A percentile compares a stretch with the other conserved stretches of the same genome.
Evolutionary conservation across 53 echinoderm and acorn worm species (phyloP).

Genomic region (Mesocentrotus franciscanus): DNA sequence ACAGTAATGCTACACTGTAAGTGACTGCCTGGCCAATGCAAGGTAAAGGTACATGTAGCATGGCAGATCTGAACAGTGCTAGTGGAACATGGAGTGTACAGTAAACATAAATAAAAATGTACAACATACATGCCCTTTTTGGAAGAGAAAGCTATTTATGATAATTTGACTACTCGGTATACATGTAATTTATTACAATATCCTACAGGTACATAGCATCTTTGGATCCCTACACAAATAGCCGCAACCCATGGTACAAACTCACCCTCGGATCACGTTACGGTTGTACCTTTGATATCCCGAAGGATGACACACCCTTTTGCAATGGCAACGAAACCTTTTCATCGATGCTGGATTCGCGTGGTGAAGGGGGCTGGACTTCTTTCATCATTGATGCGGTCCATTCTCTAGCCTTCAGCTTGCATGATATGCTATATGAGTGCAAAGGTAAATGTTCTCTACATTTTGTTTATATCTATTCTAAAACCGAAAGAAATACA

Average conservation of each 20-base stretch:
- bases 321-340: slow-evolving; percentile 87
- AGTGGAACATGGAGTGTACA: no score
- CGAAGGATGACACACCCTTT: slow-evolving; percentile 33
- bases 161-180: no score
- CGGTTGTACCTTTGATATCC: slow-evolving; percentile 74
- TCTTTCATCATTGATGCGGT: slow-evolving; percentile 94
- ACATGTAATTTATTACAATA: neutral
- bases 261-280: slow-evolving; percentile 73
- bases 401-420: slow-evolving; percentile 78
- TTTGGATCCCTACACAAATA: slow-evolving; percentile 79
- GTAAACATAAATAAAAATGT: no score
- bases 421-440: slow-evolving; percentile 80
- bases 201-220: slow-evolving; percentile 73
- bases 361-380: slow-evolving; percentile 71
- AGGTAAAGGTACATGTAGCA: no score
- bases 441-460: slow-evolving; percentile 62
- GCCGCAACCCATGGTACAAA: slow-evolving; percentile 89
- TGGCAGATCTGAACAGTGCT: no score
- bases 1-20: no score
- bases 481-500: no score
- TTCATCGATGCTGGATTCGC: slow-evolving; percentile 69
- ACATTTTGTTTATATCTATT: neutral
- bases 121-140: no score
- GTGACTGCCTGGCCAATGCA: no score
- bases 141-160: no score